A percentile compares a stretch with the other conserved stretches of the same genome.
Conservation (phyloP, 2,888 invertebrate genomes). For the Lypha dubia region DNA sequence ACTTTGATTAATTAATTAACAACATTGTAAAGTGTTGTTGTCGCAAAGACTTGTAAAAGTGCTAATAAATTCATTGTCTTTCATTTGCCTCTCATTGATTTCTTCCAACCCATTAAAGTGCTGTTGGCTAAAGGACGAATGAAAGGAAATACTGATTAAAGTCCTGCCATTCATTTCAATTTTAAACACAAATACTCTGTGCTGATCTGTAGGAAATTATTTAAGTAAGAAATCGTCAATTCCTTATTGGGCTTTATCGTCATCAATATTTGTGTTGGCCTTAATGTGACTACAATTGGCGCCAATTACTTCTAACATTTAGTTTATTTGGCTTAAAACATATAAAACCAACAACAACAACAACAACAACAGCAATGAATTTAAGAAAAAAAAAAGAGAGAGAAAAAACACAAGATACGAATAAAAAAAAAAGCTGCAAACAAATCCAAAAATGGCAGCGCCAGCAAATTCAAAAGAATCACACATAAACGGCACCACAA, state of each 20-base stretch:
- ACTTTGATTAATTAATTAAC: slow-evolving; percentile 59
- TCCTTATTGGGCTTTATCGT: slow-evolving; percentile 62
- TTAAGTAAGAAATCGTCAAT: slow-evolving; percentile 63
- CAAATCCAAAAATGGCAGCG: slow-evolving; percentile 67
- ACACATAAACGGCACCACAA: slow-evolving; percentile 30
- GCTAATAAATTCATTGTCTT: slow-evolving; percentile 43
- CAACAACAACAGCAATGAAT: neutral
- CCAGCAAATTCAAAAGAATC: slow-evolving; percentile 70
- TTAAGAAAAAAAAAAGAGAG: neutral
- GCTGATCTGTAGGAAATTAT: slow-evolving; percentile 38
- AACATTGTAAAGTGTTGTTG: slow-evolving; percentile 34
- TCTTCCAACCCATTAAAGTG: neutral
- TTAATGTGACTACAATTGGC: slow-evolving; percentile 70
- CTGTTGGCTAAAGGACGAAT: neutral
- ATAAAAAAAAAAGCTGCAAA: slow-evolving; percentile 20
- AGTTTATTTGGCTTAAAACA: slow-evolving; percentile 56
- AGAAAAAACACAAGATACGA: slow-evolving; percentile 22
- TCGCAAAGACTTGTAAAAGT: neutral
- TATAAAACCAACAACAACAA: slow-evolving; percentile 4
- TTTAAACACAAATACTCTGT: neutral
- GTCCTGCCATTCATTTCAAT: slow-evolving; percentile 14
- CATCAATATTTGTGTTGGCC: slow-evolving; percentile 56
- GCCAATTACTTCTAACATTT: slow-evolving; percentile 68
- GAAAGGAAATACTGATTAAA: neutral
- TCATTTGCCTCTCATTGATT: neutral